These are phyloP conservation scores for Myioborus miniatus DNA, from an alignment of 2,797 vertebrate genomes.

Conservation along the genomic window DNA sequence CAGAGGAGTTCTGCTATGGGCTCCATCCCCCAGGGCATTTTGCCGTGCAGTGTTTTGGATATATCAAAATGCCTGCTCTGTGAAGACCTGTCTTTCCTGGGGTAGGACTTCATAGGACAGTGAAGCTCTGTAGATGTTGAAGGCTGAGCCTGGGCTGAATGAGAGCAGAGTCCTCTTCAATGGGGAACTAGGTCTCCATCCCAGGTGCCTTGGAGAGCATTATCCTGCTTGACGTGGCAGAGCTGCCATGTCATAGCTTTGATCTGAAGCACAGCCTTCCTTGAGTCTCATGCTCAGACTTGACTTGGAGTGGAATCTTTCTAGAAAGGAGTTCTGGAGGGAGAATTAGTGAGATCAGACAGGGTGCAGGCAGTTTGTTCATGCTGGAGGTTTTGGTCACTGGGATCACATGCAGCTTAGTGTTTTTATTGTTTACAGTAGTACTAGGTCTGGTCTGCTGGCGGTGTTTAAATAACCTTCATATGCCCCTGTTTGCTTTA, in stretches of 20 bases:
- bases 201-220: neutral
- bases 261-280: neutral
- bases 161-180: neutral
- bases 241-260: neutral
- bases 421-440: neutral
- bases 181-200: neutral
- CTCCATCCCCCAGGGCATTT: neutral
- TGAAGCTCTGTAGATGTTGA: neutral
- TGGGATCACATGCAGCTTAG: neutral
- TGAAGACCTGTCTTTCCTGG: neutral
- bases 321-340: neutral
- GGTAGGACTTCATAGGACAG: neutral
- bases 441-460: neutral
- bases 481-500: neutral
- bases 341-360: neutral
- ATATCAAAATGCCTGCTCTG: neutral
- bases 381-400: neutral
- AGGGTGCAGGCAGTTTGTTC: neutral
- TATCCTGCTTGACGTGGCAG: neutral
- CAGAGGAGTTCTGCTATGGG: neutral
- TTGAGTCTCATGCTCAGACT: neutral
- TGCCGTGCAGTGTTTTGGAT: neutral
- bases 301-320: neutral
- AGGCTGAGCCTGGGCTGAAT: neutral
- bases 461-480: neutral